A percentile compares a stretch with the other conserved stretches of the same genome.
Conservation (phyloP, 2,797 vertebrate genomes). For the Neolamprologus multifasciatus region DNA sequence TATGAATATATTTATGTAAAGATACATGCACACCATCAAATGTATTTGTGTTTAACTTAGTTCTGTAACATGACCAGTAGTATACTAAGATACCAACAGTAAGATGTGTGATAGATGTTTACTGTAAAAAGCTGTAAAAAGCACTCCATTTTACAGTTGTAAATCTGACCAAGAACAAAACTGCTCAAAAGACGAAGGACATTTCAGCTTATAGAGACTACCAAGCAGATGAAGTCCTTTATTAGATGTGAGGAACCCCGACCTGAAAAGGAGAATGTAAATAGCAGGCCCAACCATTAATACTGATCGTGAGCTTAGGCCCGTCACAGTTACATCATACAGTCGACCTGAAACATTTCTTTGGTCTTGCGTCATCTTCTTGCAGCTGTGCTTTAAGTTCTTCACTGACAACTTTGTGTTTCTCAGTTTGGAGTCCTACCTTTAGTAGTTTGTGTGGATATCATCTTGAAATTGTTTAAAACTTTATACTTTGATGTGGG, state of each 20-base stretch:
- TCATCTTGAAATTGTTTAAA: background rate
- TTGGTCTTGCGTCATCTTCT: slow-evolving; percentile 47
- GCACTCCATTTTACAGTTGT: background rate
- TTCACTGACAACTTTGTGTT: background rate
- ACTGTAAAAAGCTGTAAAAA: background rate
- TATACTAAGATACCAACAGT: background rate
- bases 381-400: background rate
- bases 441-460: background rate
- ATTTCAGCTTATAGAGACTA: background rate
- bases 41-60: background rate
- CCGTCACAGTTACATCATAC: slow-evolving; percentile 38
- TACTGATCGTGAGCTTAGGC: background rate
- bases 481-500: background rate
- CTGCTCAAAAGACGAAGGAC: background rate
- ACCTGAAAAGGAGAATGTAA: background rate
- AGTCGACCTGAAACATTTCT: slow-evolving; percentile 18
- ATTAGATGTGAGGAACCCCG: background rate
- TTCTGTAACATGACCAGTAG: background rate
- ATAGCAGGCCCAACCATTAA: background rate
- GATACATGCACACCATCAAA: background rate
- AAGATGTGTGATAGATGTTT: background rate
- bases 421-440: background rate
- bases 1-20: background rate
- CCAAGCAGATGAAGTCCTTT: background rate
- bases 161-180: background rate